Percentiles rank a stretch among this genome's conserved stretches.
Evolutionary conservation across 2,113 vertebrate genomes (phyloP).

Genomic region (Patagioenas fasciata): DNA sequence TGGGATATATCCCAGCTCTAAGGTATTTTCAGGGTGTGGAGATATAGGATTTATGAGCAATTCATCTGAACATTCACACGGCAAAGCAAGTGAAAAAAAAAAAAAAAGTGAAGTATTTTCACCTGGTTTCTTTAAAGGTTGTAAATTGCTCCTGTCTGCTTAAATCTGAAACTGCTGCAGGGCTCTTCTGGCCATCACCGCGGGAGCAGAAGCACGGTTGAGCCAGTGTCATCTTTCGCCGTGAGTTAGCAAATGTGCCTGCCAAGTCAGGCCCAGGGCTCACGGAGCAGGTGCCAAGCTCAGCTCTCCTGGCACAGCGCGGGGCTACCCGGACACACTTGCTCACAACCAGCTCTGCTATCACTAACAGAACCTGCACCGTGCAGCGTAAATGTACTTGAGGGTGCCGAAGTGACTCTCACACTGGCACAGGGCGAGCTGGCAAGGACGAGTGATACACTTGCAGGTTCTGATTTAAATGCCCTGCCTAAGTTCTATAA

Average conservation of each 20-base stretch:
- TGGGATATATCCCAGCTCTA: background rate
- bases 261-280: background rate
- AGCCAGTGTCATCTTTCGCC: background rate
- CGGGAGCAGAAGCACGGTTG: fast-evolving
- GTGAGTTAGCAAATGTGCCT: background rate
- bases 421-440: background rate
- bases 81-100: background rate
- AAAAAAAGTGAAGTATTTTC: background rate
- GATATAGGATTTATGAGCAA: background rate
- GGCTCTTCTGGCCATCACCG: background rate
- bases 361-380: fast-evolving
- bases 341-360: fast-evolving
- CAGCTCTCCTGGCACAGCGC: fast-evolving
- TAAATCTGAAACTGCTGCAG: background rate
- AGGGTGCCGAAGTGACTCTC: background rate
- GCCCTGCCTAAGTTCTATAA: background rate
- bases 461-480: background rate
- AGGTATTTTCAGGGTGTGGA: background rate
- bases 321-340: fast-evolving
- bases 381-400: fast-evolving
- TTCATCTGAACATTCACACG: fast-evolving
- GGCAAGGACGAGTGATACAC: background rate
- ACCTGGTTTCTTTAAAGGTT: background rate
- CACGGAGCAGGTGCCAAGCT: fast-evolving
- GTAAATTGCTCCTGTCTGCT: background rate